Evolutionary conservation across 2,888 invertebrate genomes (phyloP).

Genomic region (Eremobia ochroleuca): DNA sequence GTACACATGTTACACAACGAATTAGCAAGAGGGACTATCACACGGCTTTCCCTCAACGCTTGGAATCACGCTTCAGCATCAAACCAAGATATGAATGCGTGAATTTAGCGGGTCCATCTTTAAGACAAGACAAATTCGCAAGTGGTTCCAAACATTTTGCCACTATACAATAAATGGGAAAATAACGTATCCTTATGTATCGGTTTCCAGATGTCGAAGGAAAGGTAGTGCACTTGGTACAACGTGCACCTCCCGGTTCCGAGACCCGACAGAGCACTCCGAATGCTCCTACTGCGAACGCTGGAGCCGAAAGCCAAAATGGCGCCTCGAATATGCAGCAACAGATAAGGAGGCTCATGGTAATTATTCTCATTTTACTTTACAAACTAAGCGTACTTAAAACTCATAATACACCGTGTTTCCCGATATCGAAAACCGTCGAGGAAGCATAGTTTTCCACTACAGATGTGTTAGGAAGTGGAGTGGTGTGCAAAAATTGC

Average conservation of each 20-base stretch:
- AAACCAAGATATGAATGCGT: background rate
- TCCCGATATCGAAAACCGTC: background rate
- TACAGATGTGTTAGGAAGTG: background rate
- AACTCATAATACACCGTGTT: background rate
- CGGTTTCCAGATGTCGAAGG: slow-evolving; percentile 94
- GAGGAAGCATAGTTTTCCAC: background rate
- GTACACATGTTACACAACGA: too few relatives aligned
- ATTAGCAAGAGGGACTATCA: too few relatives aligned
- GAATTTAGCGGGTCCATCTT: background rate
- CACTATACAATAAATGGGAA: background rate
- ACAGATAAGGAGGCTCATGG: slow-evolving; percentile 76
- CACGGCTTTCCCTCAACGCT: too few relatives aligned
- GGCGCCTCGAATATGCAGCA: slow-evolving; percentile 66
- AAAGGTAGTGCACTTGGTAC: slow-evolving; percentile 98
- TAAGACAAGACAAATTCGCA: background rate
- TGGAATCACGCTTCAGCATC: background rate
- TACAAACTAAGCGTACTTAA: background rate
- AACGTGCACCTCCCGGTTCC: slow-evolving; percentile 94
- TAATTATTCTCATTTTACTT: slow-evolving; percentile 50
- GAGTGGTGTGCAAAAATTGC: background rate
- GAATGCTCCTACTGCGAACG: slow-evolving; percentile 51
- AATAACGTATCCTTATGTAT: background rate
- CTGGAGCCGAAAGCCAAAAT: slow-evolving; percentile 34
- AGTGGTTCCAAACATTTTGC: background rate
- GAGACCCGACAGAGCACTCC: slow-evolving; percentile 51